A percentile compares a stretch with the other conserved stretches of the same genome.
Conservation (phyloP, 2,797 vertebrate genomes). For the Melanotaenia maccullochi region DNA sequence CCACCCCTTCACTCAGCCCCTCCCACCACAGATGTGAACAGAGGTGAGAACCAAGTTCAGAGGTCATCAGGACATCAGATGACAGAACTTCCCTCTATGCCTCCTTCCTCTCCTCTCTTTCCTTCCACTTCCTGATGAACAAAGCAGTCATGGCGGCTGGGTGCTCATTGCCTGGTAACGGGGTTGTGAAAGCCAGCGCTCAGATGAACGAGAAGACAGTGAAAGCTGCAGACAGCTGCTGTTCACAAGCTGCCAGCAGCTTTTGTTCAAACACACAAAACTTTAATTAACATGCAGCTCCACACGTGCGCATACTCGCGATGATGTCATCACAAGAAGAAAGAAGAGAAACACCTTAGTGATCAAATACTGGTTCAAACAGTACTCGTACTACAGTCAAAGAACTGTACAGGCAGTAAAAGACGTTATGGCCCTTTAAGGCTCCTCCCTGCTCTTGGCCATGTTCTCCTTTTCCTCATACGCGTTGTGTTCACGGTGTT, state of each 20-base stretch:
- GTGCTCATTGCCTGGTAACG: conserved; percentile 59
- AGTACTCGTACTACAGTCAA: no score
- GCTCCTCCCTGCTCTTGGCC: background rate
- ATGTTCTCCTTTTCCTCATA: background rate
- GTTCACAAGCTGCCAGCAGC: conserved; percentile 18
- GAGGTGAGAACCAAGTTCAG: no score
- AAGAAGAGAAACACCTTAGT: background rate
- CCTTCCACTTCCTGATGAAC: conserved; percentile 8
- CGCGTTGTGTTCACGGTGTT: conserved; percentile 21
- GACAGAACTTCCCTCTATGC: background rate
- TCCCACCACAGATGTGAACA: no score
- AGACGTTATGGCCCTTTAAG: conserved; percentile 16
- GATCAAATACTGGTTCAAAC: no score
- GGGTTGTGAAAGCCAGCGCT: conserved; percentile 12
- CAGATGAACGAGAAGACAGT: conserved; percentile 20
- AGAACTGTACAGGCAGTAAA: no score
- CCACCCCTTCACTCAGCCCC: no score
- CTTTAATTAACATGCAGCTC: conserved; percentile 57
- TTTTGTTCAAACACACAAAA: conserved; percentile 52
- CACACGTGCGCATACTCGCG: background rate
- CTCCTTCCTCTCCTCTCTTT: conserved; percentile 1
- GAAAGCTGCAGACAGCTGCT: conserved; percentile 19
- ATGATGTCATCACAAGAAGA: conserved; percentile 21
- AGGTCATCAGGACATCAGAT: no score
- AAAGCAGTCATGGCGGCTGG: conserved; percentile 54